Evolutionary conservation across 2,797 vertebrate species (phyloP).

Genomic region (Poecilia gillii): DNA sequence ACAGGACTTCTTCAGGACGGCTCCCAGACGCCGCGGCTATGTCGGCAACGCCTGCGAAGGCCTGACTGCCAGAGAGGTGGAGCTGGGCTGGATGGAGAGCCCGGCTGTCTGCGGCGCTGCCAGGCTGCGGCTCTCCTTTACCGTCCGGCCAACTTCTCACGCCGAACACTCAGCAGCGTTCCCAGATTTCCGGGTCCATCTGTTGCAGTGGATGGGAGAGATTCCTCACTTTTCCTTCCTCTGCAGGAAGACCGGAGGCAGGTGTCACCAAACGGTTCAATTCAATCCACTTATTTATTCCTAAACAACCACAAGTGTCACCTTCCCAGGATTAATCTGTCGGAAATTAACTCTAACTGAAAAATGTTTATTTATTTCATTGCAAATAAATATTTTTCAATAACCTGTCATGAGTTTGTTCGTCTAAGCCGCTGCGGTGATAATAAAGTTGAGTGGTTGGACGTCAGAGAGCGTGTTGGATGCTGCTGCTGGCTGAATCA

Average conservation of each 20-base stretch:
- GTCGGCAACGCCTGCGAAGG: constrained; percentile 64
- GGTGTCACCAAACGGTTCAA: constrained; percentile 34
- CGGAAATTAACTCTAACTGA: constrained; percentile 68
- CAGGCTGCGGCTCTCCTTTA: constrained; percentile 72
- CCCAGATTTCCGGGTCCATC: constrained; percentile 45
- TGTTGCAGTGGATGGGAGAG: constrained; percentile 57
- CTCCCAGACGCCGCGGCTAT: constrained; percentile 16
- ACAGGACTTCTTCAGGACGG: no score
- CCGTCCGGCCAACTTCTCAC: constrained; percentile 67
- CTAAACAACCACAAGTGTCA: constrained; percentile 6
- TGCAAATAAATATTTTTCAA: constrained; percentile 74
- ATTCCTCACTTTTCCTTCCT: constrained; percentile 17
- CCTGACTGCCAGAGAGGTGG: constrained; percentile 70
- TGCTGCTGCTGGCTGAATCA: constrained; percentile 39
- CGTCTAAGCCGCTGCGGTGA: constrained; percentile 57
- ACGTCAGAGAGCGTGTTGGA: constrained; percentile 37
- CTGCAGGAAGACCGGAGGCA: constrained; percentile 22
- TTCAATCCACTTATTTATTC: neutral
- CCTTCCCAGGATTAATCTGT: constrained; percentile 45
- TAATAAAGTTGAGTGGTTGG: constrained; percentile 67
- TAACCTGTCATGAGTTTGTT: constrained; percentile 62
- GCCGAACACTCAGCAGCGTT: constrained; percentile 59
- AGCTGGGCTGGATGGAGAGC: constrained; percentile 68
- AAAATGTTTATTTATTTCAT: constrained; percentile 79
- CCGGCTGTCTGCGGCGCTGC: constrained; percentile 76